These are phyloP conservation scores for Zaprionus kolodkinae DNA, from an alignment of 1,140 invertebrate species.

Conservation along the genomic window DNA sequence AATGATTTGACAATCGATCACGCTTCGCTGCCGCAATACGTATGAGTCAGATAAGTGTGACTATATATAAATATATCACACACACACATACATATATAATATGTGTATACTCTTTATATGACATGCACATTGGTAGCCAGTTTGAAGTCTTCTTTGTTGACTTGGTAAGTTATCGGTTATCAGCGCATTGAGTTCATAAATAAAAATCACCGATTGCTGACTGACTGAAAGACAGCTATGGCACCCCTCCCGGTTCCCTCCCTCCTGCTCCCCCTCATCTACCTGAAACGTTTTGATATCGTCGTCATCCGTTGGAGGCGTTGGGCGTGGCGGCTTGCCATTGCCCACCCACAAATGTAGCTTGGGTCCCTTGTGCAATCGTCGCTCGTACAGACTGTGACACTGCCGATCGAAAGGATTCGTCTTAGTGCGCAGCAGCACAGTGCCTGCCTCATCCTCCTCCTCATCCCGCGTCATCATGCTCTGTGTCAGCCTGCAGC, in stretches of 20 bases:
- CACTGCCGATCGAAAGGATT: conserved; percentile 54
- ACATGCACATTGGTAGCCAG: conserved; percentile 1
- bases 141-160: background rate
- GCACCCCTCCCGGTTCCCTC: background rate
- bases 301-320: conserved; percentile 44
- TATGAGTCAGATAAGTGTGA: conserved; percentile 7
- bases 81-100: background rate
- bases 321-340: conserved; percentile 30
- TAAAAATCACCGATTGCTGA: conserved; percentile 1
- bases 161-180: conserved; percentile 11
- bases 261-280: conserved; percentile 4
- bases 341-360: conserved; percentile 63
- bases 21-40: background rate
- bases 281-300: conserved; percentile 68
- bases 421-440: conserved; percentile 59
- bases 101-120: background rate
- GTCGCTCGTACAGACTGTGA: conserved; percentile 70
- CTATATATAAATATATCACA: background rate
- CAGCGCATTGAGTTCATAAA: conserved; percentile 3
- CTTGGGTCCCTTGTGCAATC: conserved; percentile 71
- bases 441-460: conserved; percentile 22
- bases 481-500: conserved; percentile 6
- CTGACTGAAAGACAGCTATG: background rate
- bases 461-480: background rate
- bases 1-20: conserved; percentile 4